phyloP scores from a whole-genome alignment of 2,888 invertebrate species.

The Calliphora vomitoria region DNA sequence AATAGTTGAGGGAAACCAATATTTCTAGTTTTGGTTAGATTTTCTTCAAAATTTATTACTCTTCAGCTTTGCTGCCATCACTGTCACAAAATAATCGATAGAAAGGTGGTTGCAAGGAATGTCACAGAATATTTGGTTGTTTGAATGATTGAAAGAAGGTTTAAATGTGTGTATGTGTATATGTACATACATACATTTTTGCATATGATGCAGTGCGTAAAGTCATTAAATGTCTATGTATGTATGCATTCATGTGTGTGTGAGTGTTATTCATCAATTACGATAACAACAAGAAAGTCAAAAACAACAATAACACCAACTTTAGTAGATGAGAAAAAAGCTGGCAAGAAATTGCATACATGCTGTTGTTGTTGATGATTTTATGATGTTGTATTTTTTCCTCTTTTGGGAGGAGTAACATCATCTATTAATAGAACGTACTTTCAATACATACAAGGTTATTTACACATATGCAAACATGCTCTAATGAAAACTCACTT shows the following conservation, averaged over 20 bases:
- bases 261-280: slow-evolving; percentile 37
- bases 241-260: background rate
- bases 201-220: slow-evolving; percentile 54
- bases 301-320: slow-evolving; percentile 7
- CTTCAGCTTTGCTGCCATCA: background rate
- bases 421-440: background rate
- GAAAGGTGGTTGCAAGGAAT: slow-evolving; percentile 1
- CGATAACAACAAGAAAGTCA: slow-evolving; percentile 28
- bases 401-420: background rate
- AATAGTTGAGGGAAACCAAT: slow-evolving; percentile 47
- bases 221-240: slow-evolving; percentile 32
- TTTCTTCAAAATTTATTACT: background rate
- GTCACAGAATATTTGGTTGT: slow-evolving; percentile 1
- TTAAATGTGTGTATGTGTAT: background rate
- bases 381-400: background rate
- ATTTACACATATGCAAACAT: background rate
- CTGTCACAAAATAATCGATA: slow-evolving; percentile 19
- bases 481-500: background rate
- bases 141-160: background rate
- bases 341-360: background rate
- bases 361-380: background rate
- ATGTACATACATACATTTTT: background rate
- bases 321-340: background rate
- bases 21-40: background rate
- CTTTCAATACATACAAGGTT: slow-evolving; percentile 34